These are phyloP conservation scores for Anolis sagrei DNA, from an alignment of 2,113 vertebrate species.

Conservation along the genomic window DNA sequence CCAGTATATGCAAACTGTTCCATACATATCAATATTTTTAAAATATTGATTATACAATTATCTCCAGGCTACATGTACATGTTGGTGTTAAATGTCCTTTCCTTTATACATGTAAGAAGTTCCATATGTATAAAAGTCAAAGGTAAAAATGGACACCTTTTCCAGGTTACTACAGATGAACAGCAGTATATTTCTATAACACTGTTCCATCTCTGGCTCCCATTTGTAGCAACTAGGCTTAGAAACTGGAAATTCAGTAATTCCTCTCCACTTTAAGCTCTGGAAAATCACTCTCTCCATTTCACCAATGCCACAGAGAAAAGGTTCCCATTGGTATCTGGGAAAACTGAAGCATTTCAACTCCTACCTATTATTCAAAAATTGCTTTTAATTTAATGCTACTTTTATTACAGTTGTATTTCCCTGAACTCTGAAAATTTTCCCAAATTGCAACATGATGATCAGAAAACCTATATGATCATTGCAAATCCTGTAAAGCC, in stretches of 20 bases:
- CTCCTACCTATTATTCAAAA: not conserved
- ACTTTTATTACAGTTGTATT: not conserved
- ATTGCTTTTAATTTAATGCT: not conserved
- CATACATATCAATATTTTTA: no score
- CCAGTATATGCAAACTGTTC: no score
- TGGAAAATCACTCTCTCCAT: not conserved
- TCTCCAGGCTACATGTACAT: no score
- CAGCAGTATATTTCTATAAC: not conserved
- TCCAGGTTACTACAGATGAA: not conserved
- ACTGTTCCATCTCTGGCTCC: not conserved
- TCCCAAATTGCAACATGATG: not conserved
- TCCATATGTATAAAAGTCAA: not conserved
- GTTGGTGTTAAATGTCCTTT: no score
- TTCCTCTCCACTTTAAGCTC: not conserved
- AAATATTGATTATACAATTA: no score
- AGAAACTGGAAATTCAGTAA: not conserved
- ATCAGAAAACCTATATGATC: not conserved
- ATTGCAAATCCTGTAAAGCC: not conserved
- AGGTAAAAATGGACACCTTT: not conserved
- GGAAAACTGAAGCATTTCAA: not conserved
- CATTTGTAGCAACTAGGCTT: not conserved
- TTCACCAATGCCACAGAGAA: not conserved
- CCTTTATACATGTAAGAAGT: no score
- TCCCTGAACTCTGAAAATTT: not conserved
- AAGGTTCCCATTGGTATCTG: not conserved